phyloP scores from a whole-genome alignment of 2,888 invertebrate genomes.

The Eudemis profundana region DNA sequence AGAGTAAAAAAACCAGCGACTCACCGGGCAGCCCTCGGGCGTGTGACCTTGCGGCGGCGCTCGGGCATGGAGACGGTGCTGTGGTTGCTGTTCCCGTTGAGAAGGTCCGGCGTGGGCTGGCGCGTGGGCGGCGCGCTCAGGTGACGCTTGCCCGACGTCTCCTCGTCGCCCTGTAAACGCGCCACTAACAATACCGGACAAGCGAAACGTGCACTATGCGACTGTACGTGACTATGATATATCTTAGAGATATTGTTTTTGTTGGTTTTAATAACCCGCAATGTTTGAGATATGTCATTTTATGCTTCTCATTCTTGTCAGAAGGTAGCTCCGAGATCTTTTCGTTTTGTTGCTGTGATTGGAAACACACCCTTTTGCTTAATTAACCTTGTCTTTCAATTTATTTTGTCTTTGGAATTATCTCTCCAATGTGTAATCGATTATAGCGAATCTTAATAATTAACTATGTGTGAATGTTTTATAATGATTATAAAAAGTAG shows the following conservation, averaged over 20 bases:
- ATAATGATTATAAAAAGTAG: not conserved
- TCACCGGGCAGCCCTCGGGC: conserved; percentile 72
- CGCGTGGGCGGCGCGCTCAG: conserved; percentile 80
- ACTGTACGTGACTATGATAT: not conserved
- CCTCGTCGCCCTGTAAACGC: conserved; percentile 67
- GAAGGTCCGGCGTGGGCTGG: conserved; percentile 77
- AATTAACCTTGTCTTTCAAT: no score
- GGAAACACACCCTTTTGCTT: no score
- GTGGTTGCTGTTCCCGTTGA: conserved; percentile 82
- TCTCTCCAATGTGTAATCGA: no score
- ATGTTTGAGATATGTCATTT: no score
- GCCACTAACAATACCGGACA: conserved; percentile 1
- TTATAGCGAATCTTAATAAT: no score
- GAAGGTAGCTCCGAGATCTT: no score
- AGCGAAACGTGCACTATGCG: conserved; percentile 4
- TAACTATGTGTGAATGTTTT: not conserved
- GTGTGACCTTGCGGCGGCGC: conserved; percentile 73
- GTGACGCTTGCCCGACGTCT: conserved; percentile 71
- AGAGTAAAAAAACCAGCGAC: no score
- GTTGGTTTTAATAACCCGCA: no score
- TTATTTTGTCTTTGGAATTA: no score
- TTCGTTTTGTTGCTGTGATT: no score
- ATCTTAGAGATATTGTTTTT: no score
- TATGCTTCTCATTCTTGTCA: no score
- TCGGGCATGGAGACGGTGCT: conserved; percentile 79